A percentile compares a stretch with the other conserved stretches of the same genome.
phyloP scores from a whole-genome alignment of 2,888 invertebrate genomes.

The Rhyacophila evoluta region DNA sequence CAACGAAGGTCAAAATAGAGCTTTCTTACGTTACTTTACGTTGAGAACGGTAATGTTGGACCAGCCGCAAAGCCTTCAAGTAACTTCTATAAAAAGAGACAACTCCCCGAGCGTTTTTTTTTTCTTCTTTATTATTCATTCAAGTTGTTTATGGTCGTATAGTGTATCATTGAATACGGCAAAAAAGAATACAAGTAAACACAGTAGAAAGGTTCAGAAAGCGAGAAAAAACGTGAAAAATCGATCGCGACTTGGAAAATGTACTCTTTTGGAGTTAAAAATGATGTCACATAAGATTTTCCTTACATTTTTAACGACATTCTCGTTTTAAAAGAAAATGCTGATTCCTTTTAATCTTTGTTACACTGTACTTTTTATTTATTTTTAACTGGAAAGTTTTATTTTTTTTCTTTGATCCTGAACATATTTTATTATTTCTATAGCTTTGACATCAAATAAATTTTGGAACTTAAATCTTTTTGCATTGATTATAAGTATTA shows the following conservation, averaged over 20 bases:
- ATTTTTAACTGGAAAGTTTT: too few relatives aligned
- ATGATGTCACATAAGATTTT: background rate
- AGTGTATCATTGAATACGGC: slow-evolving; percentile 9
- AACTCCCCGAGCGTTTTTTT: slow-evolving; percentile 19
- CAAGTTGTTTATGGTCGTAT: slow-evolving; percentile 22
- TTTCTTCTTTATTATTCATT: slow-evolving; percentile 17
- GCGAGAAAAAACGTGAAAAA: slow-evolving; percentile 1
- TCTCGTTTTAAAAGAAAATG: background rate
- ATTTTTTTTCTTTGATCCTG: too few relatives aligned
- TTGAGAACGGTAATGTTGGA: slow-evolving; percentile 20
- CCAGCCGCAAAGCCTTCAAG: slow-evolving; percentile 18
- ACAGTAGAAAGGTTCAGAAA: background rate
- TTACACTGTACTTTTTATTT: too few relatives aligned
- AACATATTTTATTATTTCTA: too few relatives aligned
- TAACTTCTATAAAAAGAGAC: slow-evolving; percentile 21
- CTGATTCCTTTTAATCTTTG: background rate
- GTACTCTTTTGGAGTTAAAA: background rate
- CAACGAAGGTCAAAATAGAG: slow-evolving; percentile 7
- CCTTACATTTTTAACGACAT: background rate
- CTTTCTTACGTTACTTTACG: slow-evolving; percentile 12
- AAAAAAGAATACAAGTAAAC: slow-evolving; percentile 17
- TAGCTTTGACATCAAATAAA: too few relatives aligned
- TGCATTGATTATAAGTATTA: too few relatives aligned
- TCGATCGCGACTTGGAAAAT: background rate
- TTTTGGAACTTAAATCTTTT: too few relatives aligned